Evolutionary conservation across 2,888 invertebrate genomes (phyloP).

Genomic region (Cephus spinipes): DNA sequence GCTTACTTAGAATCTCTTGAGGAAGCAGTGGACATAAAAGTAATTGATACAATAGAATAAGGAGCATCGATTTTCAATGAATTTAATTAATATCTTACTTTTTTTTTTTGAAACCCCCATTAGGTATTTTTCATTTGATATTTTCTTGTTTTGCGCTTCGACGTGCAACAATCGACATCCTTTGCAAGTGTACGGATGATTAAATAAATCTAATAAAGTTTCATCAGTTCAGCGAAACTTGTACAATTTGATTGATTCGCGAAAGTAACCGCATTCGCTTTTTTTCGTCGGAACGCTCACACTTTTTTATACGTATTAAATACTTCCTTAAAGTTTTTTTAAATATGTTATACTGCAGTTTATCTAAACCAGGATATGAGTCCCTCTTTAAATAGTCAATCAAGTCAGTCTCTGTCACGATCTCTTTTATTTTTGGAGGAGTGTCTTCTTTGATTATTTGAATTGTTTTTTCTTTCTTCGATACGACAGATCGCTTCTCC

Average conservation of each 20-base stretch:
- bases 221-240: slow-evolving; percentile 35
- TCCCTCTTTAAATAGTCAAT: slow-evolving; percentile 36
- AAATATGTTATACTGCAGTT: slow-evolving; percentile 71
- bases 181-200: neutral
- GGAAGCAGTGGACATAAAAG: neutral
- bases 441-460: neutral
- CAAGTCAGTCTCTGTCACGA: slow-evolving; percentile 41
- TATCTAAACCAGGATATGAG: slow-evolving; percentile 62
- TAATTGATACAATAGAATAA: neutral
- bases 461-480: slow-evolving; percentile 54
- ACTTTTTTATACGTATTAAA: slow-evolving; percentile 45
- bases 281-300: slow-evolving; percentile 15
- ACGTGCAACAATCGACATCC: neutral
- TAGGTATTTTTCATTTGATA: too few relatives aligned
- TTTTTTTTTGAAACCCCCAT: too few relatives aligned
- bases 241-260: slow-evolving; percentile 36
- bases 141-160: too few relatives aligned
- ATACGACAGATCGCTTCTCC: slow-evolving; percentile 8
- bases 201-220: neutral
- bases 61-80: neutral
- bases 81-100: neutral
- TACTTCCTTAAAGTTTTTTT: slow-evolving; percentile 64
- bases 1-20: neutral
- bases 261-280: slow-evolving; percentile 33
- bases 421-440: slow-evolving; percentile 51